Evolutionary conservation across 2,888 invertebrate species (phyloP), one percentile per base, ranked within the genome.

Genomic region (Caenorhabditis japonica): DNA sequence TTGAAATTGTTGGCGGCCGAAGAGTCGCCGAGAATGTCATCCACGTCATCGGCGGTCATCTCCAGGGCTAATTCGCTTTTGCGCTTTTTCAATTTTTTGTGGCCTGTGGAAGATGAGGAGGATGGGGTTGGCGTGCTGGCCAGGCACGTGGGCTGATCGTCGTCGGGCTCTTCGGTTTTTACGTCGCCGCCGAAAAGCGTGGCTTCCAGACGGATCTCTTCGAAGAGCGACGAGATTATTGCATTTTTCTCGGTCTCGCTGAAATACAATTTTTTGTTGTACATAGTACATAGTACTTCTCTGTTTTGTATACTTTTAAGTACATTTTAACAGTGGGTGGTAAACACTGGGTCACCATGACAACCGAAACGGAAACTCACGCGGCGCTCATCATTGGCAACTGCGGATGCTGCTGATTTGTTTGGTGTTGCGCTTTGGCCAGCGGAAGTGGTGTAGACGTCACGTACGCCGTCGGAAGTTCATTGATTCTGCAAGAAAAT

Each of bases 191-290:
- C 49, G 36, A 66, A 56, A 15, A 51, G n/a, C 10, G 44, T 47
- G 30, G 72, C 72, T 55, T 72, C 72, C 12, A 72, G 39, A 7
- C 72, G 64, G 17, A 72, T 72, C 25, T 72, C 72, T 19, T 72
- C 64, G 55, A 72, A 72, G 0, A 72, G 38, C 25, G 64, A 64
- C 15, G 72, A 64, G 17, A 72, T 72, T 34, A 47, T 59, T 7
- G 72, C 64, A 41, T 64, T 58, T 13, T 66, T 60, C 21, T 66
- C 60, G 30, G 41, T 13, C 12, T 59, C 59, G 1, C 72, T 72
- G 64, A 4, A 62, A 62, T 12, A 7, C 10, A 13, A 21, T n/a
- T 10, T 10, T 8, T n/a, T 19, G 12, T 21, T 4, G 10, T 17
- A 21, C 12, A 13, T 4, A 30, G 2, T n/a, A n/a, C n/a, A n/a